These are phyloP conservation scores for Cyclura pinguis DNA, from an alignment of 2,797 vertebrate species.

Conservation along the genomic window DNA sequence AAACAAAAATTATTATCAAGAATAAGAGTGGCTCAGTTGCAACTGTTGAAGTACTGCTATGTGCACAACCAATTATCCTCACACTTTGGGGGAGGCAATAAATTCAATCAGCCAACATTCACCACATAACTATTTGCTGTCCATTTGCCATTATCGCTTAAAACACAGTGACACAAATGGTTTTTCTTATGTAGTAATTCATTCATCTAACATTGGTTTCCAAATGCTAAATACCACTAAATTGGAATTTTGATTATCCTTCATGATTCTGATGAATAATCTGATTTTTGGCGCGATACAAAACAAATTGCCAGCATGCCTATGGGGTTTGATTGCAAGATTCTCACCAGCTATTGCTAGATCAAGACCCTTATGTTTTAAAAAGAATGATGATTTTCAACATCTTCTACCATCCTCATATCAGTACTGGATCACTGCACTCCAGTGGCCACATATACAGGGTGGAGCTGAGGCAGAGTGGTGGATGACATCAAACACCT, in stretches of 20 bases:
- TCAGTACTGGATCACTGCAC: background rate
- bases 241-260: background rate
- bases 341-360: background rate
- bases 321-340: background rate
- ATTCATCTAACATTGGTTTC: background rate
- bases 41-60: conserved; percentile 39
- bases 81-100: background rate
- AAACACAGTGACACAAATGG: background rate
- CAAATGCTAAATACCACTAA: background rate
- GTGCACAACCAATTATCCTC: conserved; percentile 29
- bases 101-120: background rate
- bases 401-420: background rate
- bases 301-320: background rate
- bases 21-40: conserved; percentile 41
- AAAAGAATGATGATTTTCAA: background rate
- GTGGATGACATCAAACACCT: no score
- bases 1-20: conserved; percentile 45
- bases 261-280: background rate
- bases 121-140: background rate
- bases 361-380: background rate
- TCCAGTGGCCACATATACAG: no score
- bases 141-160: background rate
- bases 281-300: background rate
- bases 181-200: background rate
- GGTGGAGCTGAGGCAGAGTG: no score